These are phyloP conservation scores for Zootermopsis nevadensis DNA, from an alignment of 2,888 invertebrate genomes.

Conservation along the genomic window DNA sequence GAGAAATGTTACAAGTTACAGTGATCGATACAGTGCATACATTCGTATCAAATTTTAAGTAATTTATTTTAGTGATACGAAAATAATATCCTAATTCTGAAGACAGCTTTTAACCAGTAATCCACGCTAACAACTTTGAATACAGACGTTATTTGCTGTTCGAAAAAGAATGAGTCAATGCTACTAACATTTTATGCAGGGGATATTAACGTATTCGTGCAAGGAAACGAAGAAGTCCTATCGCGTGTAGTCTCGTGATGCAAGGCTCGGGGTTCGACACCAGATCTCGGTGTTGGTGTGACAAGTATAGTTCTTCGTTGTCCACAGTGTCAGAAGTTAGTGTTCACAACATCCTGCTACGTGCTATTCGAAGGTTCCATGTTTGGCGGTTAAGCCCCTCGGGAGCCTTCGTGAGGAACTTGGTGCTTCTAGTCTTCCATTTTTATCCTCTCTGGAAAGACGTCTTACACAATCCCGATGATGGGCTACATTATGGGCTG, in stretches of 20 bases:
- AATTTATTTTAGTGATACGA: no score
- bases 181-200: background rate
- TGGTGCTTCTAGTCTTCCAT: background rate
- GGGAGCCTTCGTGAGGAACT: background rate
- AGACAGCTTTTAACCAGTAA: no score
- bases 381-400: slow-evolving; percentile 2
- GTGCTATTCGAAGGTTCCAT: background rate
- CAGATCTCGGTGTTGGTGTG: background rate
- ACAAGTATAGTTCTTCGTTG: background rate
- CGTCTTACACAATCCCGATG: slow-evolving; percentile 68
- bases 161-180: background rate
- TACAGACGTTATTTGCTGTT: background rate
- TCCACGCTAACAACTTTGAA: no score
- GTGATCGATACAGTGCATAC: no score
- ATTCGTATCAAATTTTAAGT: no score
- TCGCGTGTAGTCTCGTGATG: slow-evolving; percentile 12
- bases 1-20: no score
- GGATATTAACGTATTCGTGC: no score
- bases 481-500: slow-evolving; percentile 96
- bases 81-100: no score
- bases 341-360: background rate
- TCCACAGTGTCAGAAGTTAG: background rate
- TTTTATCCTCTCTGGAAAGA: background rate
- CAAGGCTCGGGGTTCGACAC: background rate
- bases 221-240: no score